Evolutionary conservation across 2,797 vertebrate species (phyloP).

Genomic region (Argyrosomus regius): DNA sequence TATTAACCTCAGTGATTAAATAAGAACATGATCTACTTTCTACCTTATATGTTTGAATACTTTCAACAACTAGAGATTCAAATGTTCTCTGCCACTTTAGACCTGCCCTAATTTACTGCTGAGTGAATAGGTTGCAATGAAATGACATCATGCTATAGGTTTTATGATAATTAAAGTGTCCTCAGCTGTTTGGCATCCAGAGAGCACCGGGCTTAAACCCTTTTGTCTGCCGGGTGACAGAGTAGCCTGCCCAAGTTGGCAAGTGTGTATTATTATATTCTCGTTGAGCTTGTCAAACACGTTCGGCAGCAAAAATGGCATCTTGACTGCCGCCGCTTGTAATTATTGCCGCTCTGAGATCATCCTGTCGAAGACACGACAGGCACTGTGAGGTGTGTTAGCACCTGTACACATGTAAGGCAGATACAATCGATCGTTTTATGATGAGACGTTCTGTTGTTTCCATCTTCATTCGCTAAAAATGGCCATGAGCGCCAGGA

Average conservation of each 20-base stretch:
- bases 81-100: neutral
- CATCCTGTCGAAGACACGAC: constrained; percentile 18
- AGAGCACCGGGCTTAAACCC: constrained; percentile 8
- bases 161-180: constrained; percentile 46
- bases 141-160: constrained; percentile 58
- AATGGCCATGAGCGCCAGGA: constrained; percentile 3
- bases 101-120: constrained; percentile 1
- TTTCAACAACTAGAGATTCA: neutral
- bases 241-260: constrained; percentile 45
- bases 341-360: constrained; percentile 61
- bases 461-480: constrained; percentile 35
- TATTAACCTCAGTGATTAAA: constrained; percentile 45
- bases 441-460: constrained; percentile 17
- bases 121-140: constrained; percentile 34
- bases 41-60: neutral
- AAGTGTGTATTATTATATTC: constrained; percentile 69
- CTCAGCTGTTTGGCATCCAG: constrained; percentile 40
- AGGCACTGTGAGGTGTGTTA: constrained; percentile 48
- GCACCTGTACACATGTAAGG: constrained; percentile 5
- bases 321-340: constrained; percentile 43
- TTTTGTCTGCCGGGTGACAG: constrained; percentile 51
- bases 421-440: constrained; percentile 24
- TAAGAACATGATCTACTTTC: neutral
- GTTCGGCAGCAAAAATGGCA: constrained; percentile 65
- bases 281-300: constrained; percentile 77